phyloP scores from a whole-genome alignment of 1,140 invertebrate genomes.

The Leptonema lineaticorne region DNA sequence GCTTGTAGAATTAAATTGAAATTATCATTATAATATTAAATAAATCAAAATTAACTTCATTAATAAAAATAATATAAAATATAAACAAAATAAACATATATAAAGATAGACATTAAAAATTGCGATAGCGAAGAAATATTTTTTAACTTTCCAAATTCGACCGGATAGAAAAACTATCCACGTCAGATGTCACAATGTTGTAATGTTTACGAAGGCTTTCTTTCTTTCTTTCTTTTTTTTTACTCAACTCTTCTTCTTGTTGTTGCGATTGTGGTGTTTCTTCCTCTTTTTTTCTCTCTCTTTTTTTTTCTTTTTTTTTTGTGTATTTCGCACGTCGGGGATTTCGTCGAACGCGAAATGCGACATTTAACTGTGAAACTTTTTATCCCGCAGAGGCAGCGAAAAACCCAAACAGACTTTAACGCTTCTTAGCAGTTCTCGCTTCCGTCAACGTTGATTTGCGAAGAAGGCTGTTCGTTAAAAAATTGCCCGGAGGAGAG shows the following conservation, averaged over 20 bases:
- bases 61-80: too few relatives aligned
- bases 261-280: not conserved
- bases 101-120: too few relatives aligned
- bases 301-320: not conserved
- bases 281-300: not conserved
- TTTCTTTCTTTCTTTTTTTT: too few relatives aligned
- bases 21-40: too few relatives aligned
- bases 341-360: not conserved
- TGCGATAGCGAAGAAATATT: too few relatives aligned
- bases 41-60: too few relatives aligned
- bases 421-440: not conserved
- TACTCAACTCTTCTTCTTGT: not conserved
- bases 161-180: too few relatives aligned
- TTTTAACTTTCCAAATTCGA: too few relatives aligned
- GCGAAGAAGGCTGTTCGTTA: constrained; percentile 10
- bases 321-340: not conserved
- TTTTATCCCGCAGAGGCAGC: not conserved
- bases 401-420: constrained; percentile 6
- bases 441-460: constrained; percentile 3
- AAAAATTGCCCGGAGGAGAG: not conserved
- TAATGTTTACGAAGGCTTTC: too few relatives aligned
- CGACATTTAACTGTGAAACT: constrained; percentile 19
- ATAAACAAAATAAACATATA: too few relatives aligned
- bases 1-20: too few relatives aligned
- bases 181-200: too few relatives aligned